A percentile compares a stretch with the other conserved stretches of the same genome.
These are phyloP conservation scores for Sphaerophoria rueppellii DNA, from an alignment of 2,888 invertebrate genomes.

Conservation along the genomic window DNA sequence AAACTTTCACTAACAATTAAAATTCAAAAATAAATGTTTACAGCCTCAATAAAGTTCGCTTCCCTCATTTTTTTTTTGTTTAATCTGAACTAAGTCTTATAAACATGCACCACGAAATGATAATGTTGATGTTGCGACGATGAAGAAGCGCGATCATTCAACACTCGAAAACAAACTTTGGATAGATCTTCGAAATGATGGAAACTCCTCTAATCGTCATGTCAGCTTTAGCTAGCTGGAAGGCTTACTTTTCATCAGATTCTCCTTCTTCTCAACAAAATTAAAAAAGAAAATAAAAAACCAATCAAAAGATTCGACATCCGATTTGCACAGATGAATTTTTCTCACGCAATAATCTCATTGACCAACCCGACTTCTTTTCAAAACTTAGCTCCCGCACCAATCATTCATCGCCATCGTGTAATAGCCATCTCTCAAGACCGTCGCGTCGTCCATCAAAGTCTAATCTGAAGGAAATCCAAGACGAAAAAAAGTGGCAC, in stretches of 20 bases:
- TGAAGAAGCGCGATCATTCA: conserved; percentile 37
- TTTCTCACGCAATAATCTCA: conserved; percentile 72
- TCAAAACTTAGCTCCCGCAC: conserved; percentile 35
- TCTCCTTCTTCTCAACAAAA: conserved; percentile 19
- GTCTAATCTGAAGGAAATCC: conserved; percentile 50
- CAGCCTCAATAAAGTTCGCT: conserved; percentile 64
- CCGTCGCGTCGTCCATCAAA: conserved; percentile 44
- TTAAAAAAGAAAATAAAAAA: not conserved
- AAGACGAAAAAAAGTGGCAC: conserved; percentile 66
- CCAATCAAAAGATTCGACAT: conserved; percentile 53
- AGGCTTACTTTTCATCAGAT: conserved; percentile 58
- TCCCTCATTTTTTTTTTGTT: too few species aligned
- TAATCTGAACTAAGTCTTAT: too few species aligned
- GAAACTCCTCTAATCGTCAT: conserved; percentile 50
- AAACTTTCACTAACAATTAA: conserved; percentile 72
- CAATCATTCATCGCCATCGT: conserved; percentile 13
- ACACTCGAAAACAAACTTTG: conserved; percentile 16
- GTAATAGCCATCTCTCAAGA: conserved; percentile 18
- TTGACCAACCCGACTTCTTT: conserved; percentile 60
- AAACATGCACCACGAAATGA: conserved; percentile 4
- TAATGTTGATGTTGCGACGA: not conserved
- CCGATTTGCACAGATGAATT: conserved; percentile 67
- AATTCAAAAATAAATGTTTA: conserved; percentile 69
- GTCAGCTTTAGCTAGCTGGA: conserved; percentile 25
- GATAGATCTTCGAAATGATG: conserved; percentile 16